Conservation (phyloP, 2,797 vertebrate genomes). For the Ataeniobius toweri region DNA sequence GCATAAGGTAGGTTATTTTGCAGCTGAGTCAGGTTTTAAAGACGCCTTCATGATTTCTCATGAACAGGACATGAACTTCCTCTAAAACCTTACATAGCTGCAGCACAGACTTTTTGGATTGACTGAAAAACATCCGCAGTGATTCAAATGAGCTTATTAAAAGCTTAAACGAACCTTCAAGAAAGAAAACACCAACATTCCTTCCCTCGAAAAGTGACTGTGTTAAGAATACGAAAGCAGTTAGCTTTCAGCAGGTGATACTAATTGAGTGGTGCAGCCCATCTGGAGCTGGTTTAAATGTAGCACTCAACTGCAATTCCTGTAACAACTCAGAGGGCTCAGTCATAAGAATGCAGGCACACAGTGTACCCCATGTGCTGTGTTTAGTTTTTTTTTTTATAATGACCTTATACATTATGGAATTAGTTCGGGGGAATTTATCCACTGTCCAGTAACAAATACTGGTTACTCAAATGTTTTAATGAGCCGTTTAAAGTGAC, state of each 20-base stretch:
- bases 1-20: conserved; percentile 7
- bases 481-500: not conserved
- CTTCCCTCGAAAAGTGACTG: not conserved
- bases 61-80: conserved; percentile 39
- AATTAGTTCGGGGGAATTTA: conserved; percentile 3
- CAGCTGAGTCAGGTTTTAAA: conserved; percentile 10
- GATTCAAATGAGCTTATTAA: conserved; percentile 28
- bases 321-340: conserved; percentile 19
- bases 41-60: conserved; percentile 32
- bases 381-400: conserved; percentile 1
- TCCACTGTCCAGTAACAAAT: conserved; percentile 2
- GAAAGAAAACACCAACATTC: not conserved
- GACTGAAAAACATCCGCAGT: conserved; percentile 4
- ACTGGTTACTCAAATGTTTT: conserved; percentile 22
- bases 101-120: conserved; percentile 2
- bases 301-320: conserved; percentile 46
- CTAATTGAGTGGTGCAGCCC: conserved; percentile 54
- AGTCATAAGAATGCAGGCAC: conserved; percentile 4
- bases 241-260: conserved; percentile 59
- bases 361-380: not conserved
- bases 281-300: conserved; percentile 64
- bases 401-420: conserved; percentile 21
- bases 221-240: conserved; percentile 34
- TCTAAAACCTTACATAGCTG: conserved; percentile 5
- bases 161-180: conserved; percentile 2